Conservation (phyloP, 2,888 invertebrate species). For the Gymnosoma rotundatum region DNA sequence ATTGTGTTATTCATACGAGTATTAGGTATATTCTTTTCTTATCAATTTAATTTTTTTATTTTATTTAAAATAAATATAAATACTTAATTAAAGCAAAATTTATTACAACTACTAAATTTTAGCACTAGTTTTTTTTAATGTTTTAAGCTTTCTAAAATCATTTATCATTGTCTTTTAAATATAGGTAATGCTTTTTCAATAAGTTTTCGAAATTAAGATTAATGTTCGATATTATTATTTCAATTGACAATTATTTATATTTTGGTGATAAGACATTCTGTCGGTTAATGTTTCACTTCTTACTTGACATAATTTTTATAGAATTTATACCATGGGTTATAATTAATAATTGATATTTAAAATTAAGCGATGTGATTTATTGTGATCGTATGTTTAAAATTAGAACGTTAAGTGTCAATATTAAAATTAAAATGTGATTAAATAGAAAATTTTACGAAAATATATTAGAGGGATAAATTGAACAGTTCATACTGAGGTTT, state of each 20-base stretch:
- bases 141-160: constrained; percentile 1
- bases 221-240: not conserved
- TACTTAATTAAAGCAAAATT: constrained; percentile 31
- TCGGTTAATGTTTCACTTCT: not conserved
- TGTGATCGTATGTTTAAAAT: not conserved
- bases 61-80: constrained; percentile 28
- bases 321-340: not conserved
- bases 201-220: constrained; percentile 15
- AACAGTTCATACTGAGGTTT: not conserved
- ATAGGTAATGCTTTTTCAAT: constrained; percentile 36
- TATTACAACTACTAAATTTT: constrained; percentile 6
- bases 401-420: not conserved
- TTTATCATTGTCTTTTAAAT: constrained; percentile 39
- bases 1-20: not conserved
- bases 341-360: not conserved
- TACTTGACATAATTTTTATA: constrained; percentile 1
- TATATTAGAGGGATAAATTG: not conserved
- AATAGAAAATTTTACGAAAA: not conserved
- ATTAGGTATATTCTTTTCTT: constrained; percentile 20
- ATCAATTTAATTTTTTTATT: constrained; percentile 16
- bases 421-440: constrained; percentile 3
- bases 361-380: not conserved
- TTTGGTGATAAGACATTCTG: constrained; percentile 3
- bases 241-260: not conserved
- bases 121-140: not conserved